Percentiles rank a stretch among this genome's conserved stretches.
phyloP scores from a whole-genome alignment of 2,888 invertebrate species.

The Eucriotettix oculatus region DNA sequence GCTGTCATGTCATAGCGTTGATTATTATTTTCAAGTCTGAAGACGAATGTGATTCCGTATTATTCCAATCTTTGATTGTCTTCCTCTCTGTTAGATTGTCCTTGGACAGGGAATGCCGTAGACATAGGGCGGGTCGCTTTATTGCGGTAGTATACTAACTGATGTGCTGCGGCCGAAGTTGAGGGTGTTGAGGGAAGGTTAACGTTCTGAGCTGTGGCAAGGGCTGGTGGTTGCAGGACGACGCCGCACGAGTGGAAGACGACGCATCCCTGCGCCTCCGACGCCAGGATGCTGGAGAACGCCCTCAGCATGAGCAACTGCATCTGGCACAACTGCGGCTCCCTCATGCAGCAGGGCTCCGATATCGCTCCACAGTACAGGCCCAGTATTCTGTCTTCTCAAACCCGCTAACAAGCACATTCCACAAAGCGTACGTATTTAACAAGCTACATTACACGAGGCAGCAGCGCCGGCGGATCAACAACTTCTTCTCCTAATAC shows the following conservation, averaged over 20 bases:
- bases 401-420: neutral
- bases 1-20: too few species aligned
- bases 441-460: neutral
- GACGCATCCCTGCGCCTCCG: constrained; percentile 31
- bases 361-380: constrained; percentile 33
- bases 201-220: too few species aligned
- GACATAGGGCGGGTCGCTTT: too few species aligned
- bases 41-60: too few species aligned
- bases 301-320: constrained; percentile 34
- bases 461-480: neutral
- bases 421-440: neutral
- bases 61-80: too few species aligned
- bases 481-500: neutral
- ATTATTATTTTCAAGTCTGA: too few species aligned
- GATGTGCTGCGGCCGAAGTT: too few species aligned
- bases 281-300: constrained; percentile 36
- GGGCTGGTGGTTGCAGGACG: constrained; percentile 21
- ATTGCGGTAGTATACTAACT: too few species aligned
- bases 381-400: neutral
- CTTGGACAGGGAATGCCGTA: too few species aligned
- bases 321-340: constrained; percentile 40
- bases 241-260: constrained; percentile 40
- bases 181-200: too few species aligned
- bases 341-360: constrained; percentile 37
- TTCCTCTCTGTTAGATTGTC: too few species aligned